Percentiles rank a stretch among this genome's conserved stretches.
Evolutionary conservation across 2,888 invertebrate species (phyloP).

Genomic region (Melanchra persicariae): DNA sequence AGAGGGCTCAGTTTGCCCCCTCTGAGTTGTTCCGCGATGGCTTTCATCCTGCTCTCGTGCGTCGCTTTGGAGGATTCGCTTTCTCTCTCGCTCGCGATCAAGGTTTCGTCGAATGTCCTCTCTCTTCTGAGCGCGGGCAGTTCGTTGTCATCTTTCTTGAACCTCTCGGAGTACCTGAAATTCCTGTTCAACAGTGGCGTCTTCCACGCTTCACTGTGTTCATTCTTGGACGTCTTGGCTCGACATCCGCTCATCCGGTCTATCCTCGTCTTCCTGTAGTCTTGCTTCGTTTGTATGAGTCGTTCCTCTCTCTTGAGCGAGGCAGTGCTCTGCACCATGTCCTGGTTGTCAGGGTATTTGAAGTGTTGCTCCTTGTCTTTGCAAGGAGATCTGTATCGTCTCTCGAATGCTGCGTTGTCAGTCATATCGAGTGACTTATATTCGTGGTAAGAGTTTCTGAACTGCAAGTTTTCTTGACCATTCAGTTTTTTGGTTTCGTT

Average conservation of each 20-base stretch:
- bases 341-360: slow-evolving; percentile 84
- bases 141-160: slow-evolving; percentile 83
- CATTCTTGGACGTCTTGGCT: slow-evolving; percentile 87
- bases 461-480: slow-evolving; percentile 81
- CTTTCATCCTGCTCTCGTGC: slow-evolving; percentile 81
- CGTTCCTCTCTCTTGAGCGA: slow-evolving; percentile 87
- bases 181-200: slow-evolving; percentile 86
- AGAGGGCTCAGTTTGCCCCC: slow-evolving; percentile 78
- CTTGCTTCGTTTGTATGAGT: slow-evolving; percentile 88
- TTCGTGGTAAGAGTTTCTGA: slow-evolving; percentile 80
- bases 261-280: slow-evolving; percentile 86
- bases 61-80: slow-evolving; percentile 80
- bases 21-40: slow-evolving; percentile 81
- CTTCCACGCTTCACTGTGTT: slow-evolving; percentile 86
- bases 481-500: slow-evolving; percentile 92
- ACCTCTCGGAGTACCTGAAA: slow-evolving; percentile 89
- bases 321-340: slow-evolving; percentile 85
- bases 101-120: slow-evolving; percentile 88
- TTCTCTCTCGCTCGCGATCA: slow-evolving; percentile 80
- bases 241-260: slow-evolving; percentile 88
- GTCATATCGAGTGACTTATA: slow-evolving; percentile 83
- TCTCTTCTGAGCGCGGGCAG: slow-evolving; percentile 85
- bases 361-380: slow-evolving; percentile 86
- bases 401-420: slow-evolving; percentile 82
- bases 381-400: slow-evolving; percentile 85